Conservation (phyloP, 2,113 vertebrate genomes). For the Lagenorhynchus albirostris region DNA sequence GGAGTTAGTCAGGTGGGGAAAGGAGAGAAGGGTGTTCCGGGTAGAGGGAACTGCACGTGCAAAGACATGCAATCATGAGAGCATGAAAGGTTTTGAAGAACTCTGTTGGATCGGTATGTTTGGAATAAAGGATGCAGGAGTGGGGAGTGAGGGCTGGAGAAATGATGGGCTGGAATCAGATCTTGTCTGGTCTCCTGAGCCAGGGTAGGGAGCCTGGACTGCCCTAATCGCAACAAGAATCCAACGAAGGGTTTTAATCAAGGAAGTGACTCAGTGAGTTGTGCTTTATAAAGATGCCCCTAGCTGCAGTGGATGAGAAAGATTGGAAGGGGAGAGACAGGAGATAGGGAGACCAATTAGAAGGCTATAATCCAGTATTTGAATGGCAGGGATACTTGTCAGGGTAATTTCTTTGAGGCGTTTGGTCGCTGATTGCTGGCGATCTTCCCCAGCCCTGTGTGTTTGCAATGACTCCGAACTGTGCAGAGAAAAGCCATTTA, state of each 20-base stretch:
- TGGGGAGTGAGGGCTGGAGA: background rate
- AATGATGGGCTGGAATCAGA: background rate
- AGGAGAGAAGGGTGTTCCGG: background rate
- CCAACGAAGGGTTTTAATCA: background rate
- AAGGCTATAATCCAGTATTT: background rate
- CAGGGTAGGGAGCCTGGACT: background rate
- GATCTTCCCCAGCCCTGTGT: background rate
- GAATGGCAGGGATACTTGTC: slow-evolving; percentile 4
- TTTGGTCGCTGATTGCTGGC: slow-evolving; percentile 39
- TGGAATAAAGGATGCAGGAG: background rate
- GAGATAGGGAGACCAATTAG: slow-evolving; percentile 36
- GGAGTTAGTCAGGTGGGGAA: background rate
- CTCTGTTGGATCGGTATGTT: background rate
- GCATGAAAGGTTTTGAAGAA: background rate
- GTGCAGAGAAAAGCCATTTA: slow-evolving; percentile 16
- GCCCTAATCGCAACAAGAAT: background rate
- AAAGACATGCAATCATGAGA: background rate
- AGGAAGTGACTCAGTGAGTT: background rate
- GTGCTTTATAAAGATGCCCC: background rate
- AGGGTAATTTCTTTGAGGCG: slow-evolving; percentile 36
- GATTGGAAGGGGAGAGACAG: background rate
- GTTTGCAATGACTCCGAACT: background rate
- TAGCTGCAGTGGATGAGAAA: background rate
- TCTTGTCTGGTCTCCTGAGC: background rate
- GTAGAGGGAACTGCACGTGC: background rate